Evolutionary conservation across 2,888 invertebrate species (phyloP), one percentile per base, ranked within the genome.

Genomic region (Atethmia centrago): DNA sequence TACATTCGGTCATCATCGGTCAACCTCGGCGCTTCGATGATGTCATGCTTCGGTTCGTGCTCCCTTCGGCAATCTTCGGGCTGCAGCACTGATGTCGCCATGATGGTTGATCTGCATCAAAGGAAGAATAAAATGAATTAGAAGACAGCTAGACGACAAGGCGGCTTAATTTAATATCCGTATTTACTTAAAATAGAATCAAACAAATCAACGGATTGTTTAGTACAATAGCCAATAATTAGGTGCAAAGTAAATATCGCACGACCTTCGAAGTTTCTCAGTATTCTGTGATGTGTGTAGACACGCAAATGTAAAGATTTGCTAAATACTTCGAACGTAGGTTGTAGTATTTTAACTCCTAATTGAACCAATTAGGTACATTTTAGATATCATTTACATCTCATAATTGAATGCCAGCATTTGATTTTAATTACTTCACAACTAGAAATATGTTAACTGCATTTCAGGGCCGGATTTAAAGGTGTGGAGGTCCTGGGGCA

Each of bases 11-110:
- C 95, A 67, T 96, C 96, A n/a, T 96, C 96, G 1, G 93, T 90
- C 74, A 93, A 78, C 63, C 95, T 87, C 4, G 92, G 93, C 0
- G 90, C 79, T 19, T 92, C 93, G 28, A 90, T 88, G 63, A 93
- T 86, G 55, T 94, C 92, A 3, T 90, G 87, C 71, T 93, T 93
- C 9, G 93, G 93, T 67, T 94, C 94, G 71, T 93, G 94, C 71
- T 94, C 93, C 63, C 93, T 90, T 70, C 93, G 90, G 86, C 95
- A 92, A 83, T 94, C 93, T 90, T 93, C 94, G 49, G 93, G 96
- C 79, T 95, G 96, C 53, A 96, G 92, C 62, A 96, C 95, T 83
- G 96, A 95, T 25, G 96, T 96, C 66, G 96, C 96, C 96, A 96
- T 96, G 80, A 87, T 92, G 49, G 8, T 62, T 90, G 87, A 87